A percentile compares a stretch with the other conserved stretches of the same genome.
phyloP scores from a whole-genome alignment of 92 coral and sea anemone species.

The Porites cylindrica region DNA sequence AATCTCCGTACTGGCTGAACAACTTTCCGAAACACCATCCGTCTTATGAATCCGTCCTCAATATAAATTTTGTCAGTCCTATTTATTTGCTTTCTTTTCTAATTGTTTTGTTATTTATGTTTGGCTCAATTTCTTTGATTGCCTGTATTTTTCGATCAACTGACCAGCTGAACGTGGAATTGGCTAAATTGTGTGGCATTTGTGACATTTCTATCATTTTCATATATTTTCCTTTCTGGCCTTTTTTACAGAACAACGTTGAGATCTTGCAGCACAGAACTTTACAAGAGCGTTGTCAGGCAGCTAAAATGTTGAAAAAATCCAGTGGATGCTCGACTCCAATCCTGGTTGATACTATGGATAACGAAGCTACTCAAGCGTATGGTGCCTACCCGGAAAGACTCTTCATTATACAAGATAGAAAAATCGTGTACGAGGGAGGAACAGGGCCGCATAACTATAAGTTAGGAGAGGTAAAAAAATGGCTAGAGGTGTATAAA shows the following conservation, averaged over 20 bases:
- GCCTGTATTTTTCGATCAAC: too few relatives aligned
- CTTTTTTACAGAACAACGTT: constrained; percentile 62
- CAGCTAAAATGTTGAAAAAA: constrained; percentile 62
- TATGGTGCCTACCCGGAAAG: constrained; percentile 88
- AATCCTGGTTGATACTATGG: constrained; percentile 71
- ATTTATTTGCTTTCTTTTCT: too few relatives aligned
- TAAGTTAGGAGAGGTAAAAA: constrained; percentile 59
- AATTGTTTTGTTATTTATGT: too few relatives aligned
- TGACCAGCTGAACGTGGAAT: too few relatives aligned
- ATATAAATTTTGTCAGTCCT: too few relatives aligned
- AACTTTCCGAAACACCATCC: too few relatives aligned
- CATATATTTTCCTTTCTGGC: background rate
- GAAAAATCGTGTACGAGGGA: constrained; percentile 74
- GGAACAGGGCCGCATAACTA: constrained; percentile 88
- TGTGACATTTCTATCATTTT: background rate
- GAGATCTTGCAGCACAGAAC: constrained; percentile 69
- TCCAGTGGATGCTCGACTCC: constrained; percentile 33
- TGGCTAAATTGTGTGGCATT: too few relatives aligned
- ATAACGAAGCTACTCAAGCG: constrained; percentile 69
- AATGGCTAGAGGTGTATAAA: constrained; percentile 65
- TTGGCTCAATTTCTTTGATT: too few relatives aligned
- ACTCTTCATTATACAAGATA: constrained; percentile 74
- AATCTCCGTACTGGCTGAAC: too few relatives aligned
- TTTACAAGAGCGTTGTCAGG: constrained; percentile 67
- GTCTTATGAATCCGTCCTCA: too few relatives aligned